These are phyloP conservation scores for Tetrapedia diversipes DNA, from an alignment of 2,888 invertebrate species.

Conservation along the genomic window DNA sequence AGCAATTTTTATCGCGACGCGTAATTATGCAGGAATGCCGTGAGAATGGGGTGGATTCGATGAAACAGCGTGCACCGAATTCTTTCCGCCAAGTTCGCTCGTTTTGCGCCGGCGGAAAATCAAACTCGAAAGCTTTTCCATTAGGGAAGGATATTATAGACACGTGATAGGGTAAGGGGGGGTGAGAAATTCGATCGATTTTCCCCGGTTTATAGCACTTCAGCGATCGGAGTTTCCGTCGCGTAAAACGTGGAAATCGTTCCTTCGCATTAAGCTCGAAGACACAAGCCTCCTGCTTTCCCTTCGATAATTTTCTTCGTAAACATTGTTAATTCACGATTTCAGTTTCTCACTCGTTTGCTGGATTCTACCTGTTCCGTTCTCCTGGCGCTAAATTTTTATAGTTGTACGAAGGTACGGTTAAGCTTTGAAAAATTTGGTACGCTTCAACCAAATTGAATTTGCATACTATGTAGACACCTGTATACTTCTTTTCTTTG, in stretches of 20 bases:
- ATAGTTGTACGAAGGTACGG: no score
- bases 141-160: conserved; percentile 50
- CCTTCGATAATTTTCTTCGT: not conserved
- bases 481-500: no score
- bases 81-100: conserved; percentile 59
- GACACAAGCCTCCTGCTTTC: not conserved
- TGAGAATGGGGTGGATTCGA: conserved; percentile 39
- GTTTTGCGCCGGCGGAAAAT: conserved; percentile 59
- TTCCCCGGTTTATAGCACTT: conserved; percentile 40
- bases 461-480: no score
- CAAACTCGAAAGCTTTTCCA: conserved; percentile 55
- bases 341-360: no score
- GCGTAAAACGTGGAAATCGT: conserved; percentile 10
- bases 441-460: no score
- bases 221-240: conserved; percentile 32
- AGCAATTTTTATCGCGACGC: conserved; percentile 41
- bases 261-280: not conserved
- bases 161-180: not conserved
- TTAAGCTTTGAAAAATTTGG: no score
- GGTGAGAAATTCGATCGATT: conserved; percentile 52
- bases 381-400: no score
- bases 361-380: no score
- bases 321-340: not conserved
- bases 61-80: conserved; percentile 46
- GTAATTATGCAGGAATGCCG: conserved; percentile 44